Evolutionary conservation across 2,888 invertebrate species (phyloP), one percentile per base, ranked within the genome.

Genomic region (Cordilura impudica): DNA sequence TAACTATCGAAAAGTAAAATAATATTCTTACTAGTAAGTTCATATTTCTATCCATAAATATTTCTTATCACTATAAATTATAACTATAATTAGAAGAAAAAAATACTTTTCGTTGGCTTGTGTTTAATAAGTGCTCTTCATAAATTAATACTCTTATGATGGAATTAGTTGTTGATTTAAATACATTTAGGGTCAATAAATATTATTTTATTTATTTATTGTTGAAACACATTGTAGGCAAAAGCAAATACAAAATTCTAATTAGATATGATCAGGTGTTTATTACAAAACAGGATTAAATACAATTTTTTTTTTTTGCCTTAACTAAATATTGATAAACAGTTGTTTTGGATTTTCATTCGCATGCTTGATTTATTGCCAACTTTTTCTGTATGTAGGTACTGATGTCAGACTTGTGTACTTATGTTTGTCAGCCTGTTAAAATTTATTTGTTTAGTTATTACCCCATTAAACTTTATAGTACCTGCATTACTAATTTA

Each of bases 381-480:
- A 8, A 21, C 54, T 39, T 67, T 60, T 29, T 23, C 7, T 12
- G 16, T 53, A 12, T 60, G 29, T 49, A 6, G n/a, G 0, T 39
- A 1, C 16, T 4, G 16, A 0, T 18, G 19, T 47, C 4, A 6
- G 19, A 21, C 6, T 51, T 12, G 21, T 45, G 45, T 51, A 26
- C n/a, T 7, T 26, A 14, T 58, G 6, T n/a, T 54, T 61, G 35
- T 56, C 4, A 18, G 16, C 29, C 0, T 31, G 29, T 47, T 39
- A 18, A n/a, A 21, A 29, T 70, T 35, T 63, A n/a, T 60, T 47
- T 60, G 31, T 65, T 53, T 66, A 31, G 51, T 79, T 75, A 75
- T 79, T 71, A 75, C 75, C 79, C 56, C 79, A 71, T 79, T 75
- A 79, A 79, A 75, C 75, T 79, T 79, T 71, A 79, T 79, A 75